phyloP scores from a whole-genome alignment of 1,140 invertebrate genomes.

The Centruroides sculpturatus region DNA sequence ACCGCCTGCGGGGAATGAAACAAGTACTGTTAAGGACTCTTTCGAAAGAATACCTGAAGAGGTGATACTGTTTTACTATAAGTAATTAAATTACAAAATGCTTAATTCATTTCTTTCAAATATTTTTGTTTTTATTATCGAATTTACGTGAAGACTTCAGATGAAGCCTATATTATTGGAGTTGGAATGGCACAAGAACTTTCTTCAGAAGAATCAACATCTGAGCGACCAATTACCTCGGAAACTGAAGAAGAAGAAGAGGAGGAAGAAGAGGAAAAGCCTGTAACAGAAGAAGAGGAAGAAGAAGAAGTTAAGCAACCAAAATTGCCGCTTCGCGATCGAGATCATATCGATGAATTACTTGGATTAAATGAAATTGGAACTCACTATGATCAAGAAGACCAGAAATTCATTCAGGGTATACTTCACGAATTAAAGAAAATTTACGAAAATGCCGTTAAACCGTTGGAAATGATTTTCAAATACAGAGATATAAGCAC shows the following conservation, averaged over 20 bases:
- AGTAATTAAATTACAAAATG: neutral
- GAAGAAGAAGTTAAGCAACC: neutral
- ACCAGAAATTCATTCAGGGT: conserved; percentile 48
- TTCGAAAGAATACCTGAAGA: neutral
- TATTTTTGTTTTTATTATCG: neutral
- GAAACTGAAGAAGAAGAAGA: neutral
- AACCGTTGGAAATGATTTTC: conserved; percentile 74
- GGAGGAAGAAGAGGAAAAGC: neutral
- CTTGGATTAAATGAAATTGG: conserved; percentile 52
- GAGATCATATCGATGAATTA: conserved; percentile 64
- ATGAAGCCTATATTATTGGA: conserved; percentile 1
- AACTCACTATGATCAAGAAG: conserved; percentile 36
- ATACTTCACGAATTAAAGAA: conserved; percentile 71
- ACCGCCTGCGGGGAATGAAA: neutral
- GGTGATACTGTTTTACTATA: neutral
- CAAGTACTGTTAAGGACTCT: too few species aligned
- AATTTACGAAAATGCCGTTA: conserved; percentile 72
- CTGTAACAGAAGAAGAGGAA: conserved; percentile 7
- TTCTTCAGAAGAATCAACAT: neutral
- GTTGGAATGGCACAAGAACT: conserved; percentile 7
- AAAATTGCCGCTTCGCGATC: conserved; percentile 19
- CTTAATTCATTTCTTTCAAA: neutral
- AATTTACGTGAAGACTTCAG: conserved; percentile 2
- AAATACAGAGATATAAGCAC: conserved; percentile 86
- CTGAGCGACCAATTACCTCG: conserved; percentile 1